phyloP scores from a whole-genome alignment of 2,113 vertebrate species.

The Datnioides undecimradiatus region DNA sequence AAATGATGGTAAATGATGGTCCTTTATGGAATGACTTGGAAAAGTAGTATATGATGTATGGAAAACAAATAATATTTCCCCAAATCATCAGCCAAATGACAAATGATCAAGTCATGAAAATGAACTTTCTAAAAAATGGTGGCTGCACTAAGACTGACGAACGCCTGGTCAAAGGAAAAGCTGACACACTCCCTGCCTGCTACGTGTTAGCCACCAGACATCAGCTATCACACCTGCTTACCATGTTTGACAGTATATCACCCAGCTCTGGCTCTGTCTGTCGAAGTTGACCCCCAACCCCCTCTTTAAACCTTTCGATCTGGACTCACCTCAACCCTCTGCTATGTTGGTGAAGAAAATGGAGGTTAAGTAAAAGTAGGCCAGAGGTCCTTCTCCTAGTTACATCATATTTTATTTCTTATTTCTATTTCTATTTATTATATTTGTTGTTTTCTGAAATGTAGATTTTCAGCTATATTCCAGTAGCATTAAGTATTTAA shows the following conservation, averaged over 20 bases:
- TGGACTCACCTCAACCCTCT: not conserved
- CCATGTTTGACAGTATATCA: constrained; percentile 66
- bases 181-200: not conserved
- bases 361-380: not conserved
- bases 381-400: not conserved
- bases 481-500: not conserved
- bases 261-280: constrained; percentile 17
- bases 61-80: not conserved
- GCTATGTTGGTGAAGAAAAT: not conserved
- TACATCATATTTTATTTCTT: not conserved
- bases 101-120: not conserved
- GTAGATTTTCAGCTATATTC: too few relatives aligned
- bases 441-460: too few relatives aligned
- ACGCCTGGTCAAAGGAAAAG: constrained; percentile 9
- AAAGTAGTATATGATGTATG: not conserved
- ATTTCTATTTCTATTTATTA: not conserved
- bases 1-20: too few relatives aligned
- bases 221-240: constrained; percentile 69
- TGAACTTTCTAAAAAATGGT: constrained; percentile 11
- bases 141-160: not conserved
- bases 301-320: not conserved
- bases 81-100: not conserved
- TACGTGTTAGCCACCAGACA: constrained; percentile 35
- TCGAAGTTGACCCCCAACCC: not conserved
- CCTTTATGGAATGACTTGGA: too few relatives aligned